A percentile compares a stretch with the other conserved stretches of the same genome.
phyloP scores from a whole-genome alignment of 2,888 invertebrate genomes.

The Meiosimyza platycephala region DNA sequence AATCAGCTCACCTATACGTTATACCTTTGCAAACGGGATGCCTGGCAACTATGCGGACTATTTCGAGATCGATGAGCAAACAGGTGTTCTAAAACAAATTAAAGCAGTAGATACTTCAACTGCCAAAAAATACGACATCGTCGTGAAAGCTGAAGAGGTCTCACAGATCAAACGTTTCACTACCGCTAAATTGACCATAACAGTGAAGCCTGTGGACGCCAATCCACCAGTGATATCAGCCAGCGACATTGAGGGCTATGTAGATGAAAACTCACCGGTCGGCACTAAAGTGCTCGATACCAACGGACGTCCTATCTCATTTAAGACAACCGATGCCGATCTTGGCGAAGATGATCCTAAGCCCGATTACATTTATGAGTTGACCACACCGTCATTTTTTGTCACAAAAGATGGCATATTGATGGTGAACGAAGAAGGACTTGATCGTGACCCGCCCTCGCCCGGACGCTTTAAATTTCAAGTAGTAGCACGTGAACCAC shows the following conservation, averaged over 20 bases:
- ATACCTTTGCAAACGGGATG: constrained; percentile 83
- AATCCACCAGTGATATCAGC: constrained; percentile 84
- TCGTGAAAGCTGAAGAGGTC: constrained; percentile 88
- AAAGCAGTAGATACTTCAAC: constrained; percentile 84
- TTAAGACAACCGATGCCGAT: constrained; percentile 86
- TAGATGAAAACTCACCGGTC: constrained; percentile 86
- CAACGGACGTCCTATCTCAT: constrained; percentile 75
- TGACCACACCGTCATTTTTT: constrained; percentile 86
- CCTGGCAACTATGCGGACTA: constrained; percentile 82
- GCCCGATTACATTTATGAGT: constrained; percentile 83
- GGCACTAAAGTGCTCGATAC: constrained; percentile 83
- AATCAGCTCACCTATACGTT: constrained; percentile 83
- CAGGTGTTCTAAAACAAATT: constrained; percentile 84
- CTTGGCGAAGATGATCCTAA: constrained; percentile 84
- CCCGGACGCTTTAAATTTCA: constrained; percentile 87
- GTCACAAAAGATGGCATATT: constrained; percentile 80
- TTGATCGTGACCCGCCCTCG: constrained; percentile 89
- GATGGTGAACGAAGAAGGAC: constrained; percentile 83
- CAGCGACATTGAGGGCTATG: constrained; percentile 79
- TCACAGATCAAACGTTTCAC: constrained; percentile 83
- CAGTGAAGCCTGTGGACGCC: constrained; percentile 87
- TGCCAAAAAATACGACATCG: constrained; percentile 82
- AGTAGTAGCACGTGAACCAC: constrained; percentile 86
- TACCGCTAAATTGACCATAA: constrained; percentile 83
- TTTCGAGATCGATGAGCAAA: constrained; percentile 84